These are phyloP conservation scores for Octonoba sinensis DNA, from an alignment of 2,888 invertebrate genomes.

Conservation along the genomic window DNA sequence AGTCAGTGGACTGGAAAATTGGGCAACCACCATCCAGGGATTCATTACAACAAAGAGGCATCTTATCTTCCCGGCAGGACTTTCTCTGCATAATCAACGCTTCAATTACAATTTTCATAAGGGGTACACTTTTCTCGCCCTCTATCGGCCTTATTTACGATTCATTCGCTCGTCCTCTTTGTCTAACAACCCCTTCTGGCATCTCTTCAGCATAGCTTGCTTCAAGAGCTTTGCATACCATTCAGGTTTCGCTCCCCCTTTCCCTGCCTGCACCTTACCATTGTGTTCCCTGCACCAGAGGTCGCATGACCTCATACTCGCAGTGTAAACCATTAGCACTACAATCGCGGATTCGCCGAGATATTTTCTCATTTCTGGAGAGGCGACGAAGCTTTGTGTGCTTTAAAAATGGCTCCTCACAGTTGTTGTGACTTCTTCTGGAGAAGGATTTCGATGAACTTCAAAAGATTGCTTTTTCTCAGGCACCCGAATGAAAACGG, in stretches of 20 bases:
- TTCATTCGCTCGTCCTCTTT: slow-evolving; percentile 53
- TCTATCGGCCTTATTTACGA: slow-evolving; percentile 62
- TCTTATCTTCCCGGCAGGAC: slow-evolving; percentile 48
- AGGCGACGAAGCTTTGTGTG: slow-evolving; percentile 13
- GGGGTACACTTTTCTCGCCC: slow-evolving; percentile 45
- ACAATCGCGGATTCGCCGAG: slow-evolving; percentile 27
- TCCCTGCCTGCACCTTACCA: slow-evolving; percentile 13
- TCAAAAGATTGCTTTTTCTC: too few species aligned
- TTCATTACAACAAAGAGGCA: slow-evolving; percentile 53
- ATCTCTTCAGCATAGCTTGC: slow-evolving; percentile 20
- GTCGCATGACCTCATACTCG: slow-evolving; percentile 36
- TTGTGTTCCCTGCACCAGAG: slow-evolving; percentile 23
- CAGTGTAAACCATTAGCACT: slow-evolving; percentile 54
- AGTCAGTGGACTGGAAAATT: slow-evolving; percentile 57
- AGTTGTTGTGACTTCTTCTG: neutral
- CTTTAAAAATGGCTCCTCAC: slow-evolving; percentile 4
- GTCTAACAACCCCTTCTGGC: slow-evolving; percentile 50
- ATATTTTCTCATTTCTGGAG: slow-evolving; percentile 59
- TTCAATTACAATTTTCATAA: slow-evolving; percentile 65
- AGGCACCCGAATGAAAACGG: too few species aligned
- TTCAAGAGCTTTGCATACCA: slow-evolving; percentile 35
- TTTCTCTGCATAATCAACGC: slow-evolving; percentile 57
- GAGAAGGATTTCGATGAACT: too few species aligned
- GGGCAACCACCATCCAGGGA: slow-evolving; percentile 49
- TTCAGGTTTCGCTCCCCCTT: slow-evolving; percentile 10